Conservation (phyloP, 2,113 vertebrate genomes). For the Cyanoliseus patagonus region DNA sequence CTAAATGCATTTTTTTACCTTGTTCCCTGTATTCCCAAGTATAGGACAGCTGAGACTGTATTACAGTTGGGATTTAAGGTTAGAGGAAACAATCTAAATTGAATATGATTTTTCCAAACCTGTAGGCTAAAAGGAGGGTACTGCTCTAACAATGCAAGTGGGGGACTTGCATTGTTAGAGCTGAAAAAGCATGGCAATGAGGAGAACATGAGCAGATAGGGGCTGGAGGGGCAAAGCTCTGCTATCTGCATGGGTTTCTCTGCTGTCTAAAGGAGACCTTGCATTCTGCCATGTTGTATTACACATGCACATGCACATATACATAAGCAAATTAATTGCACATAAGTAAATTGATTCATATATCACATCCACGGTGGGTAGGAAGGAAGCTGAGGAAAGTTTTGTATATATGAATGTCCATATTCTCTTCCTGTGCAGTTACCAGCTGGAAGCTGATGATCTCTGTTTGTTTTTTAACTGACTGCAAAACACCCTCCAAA, state of each 20-base stretch:
- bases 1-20: not conserved
- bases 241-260: not conserved
- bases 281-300: not conserved
- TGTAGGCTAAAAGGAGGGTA: not conserved
- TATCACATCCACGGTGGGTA: not conserved
- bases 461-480: not conserved
- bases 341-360: not conserved
- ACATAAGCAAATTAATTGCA: not conserved
- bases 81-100: not conserved
- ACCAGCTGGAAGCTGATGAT: not conserved
- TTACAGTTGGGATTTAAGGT: not conserved
- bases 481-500: not conserved
- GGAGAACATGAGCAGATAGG: not conserved
- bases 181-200: not conserved
- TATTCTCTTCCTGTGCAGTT: not conserved
- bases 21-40: not conserved
- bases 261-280: not conserved
- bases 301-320: not conserved
- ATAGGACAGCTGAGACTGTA: not conserved
- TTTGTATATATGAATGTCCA: not conserved
- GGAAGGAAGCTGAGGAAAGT: not conserved
- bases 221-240: not conserved
- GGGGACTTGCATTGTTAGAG: not conserved
- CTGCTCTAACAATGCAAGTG: too few relatives aligned
- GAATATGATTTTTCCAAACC: not conserved